Percentiles rank a stretch among this genome's conserved stretches.
These are phyloP conservation scores for Globodera ellingtonae DNA, from an alignment of 1,140 invertebrate species.

Conservation along the genomic window DNA sequence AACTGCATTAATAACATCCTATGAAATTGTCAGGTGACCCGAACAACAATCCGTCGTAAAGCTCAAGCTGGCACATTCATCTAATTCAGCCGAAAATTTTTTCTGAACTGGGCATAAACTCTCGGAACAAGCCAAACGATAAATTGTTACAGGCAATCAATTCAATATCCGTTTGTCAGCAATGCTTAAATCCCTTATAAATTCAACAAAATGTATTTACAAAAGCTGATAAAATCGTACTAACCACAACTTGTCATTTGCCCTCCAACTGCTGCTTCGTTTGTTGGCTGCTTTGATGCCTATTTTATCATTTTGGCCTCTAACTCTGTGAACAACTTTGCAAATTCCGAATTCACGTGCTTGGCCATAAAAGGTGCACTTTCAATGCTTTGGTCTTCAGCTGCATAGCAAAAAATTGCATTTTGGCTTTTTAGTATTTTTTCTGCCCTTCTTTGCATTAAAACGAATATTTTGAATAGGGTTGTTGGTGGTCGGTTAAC, in stretches of 20 bases:
- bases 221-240: neutral
- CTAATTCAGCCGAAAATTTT: neutral
- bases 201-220: neutral
- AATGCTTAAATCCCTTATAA: neutral
- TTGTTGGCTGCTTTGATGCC: neutral
- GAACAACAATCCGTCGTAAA: neutral
- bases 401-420: too few species aligned
- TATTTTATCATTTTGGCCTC: neutral
- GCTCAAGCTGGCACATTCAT: neutral
- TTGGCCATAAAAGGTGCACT: too few species aligned
- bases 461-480: too few species aligned
- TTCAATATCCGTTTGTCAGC: neutral
- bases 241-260: neutral
- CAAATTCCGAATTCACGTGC: neutral
- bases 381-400: too few species aligned
- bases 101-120: neutral
- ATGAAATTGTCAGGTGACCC: slow-evolving; percentile 1
- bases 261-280: neutral
- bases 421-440: too few species aligned
- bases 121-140: neutral
- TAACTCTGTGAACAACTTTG: neutral
- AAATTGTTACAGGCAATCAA: neutral
- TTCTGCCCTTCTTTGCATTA: too few species aligned
- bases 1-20: neutral
- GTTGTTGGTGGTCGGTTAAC: too few species aligned